phyloP scores from a whole-genome alignment of 2,888 invertebrate genomes.

The Drosophila falleni region DNA sequence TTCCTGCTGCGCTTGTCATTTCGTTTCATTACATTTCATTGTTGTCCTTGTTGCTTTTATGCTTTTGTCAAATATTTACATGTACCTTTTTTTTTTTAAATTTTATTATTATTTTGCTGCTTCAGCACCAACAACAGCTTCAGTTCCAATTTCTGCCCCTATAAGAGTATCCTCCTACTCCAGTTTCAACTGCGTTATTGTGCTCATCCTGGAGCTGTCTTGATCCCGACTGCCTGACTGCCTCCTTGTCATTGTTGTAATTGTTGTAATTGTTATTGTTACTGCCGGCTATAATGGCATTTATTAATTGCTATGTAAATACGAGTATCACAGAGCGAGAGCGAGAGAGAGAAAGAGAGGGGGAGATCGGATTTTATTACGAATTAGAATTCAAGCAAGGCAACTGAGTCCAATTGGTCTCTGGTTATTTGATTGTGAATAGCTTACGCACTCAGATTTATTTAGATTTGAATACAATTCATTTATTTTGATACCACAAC shows the following conservation, averaged over 20 bases:
- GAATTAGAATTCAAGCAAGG: conserved; percentile 47
- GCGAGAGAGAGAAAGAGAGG: background rate
- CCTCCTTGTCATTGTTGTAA: conserved; percentile 25
- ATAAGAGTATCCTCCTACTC: too few relatives aligned
- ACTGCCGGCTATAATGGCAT: conserved; percentile 55
- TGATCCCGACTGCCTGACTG: conserved; percentile 19
- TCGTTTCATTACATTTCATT: conserved; percentile 74
- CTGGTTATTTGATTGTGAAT: conserved; percentile 18
- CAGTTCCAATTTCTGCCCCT: background rate
- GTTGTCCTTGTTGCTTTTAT: conserved; percentile 69
- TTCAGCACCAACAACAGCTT: conserved; percentile 9
- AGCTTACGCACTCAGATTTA: background rate
- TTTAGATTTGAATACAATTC: conserved; percentile 21
- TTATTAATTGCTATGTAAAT: conserved; percentile 76
- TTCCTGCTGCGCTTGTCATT: conserved; percentile 67
- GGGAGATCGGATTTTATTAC: conserved; percentile 41
- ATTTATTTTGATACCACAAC: conserved; percentile 15
- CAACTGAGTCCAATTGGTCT: conserved; percentile 37
- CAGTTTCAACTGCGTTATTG: conserved; percentile 41
- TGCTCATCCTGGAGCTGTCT: conserved; percentile 22
- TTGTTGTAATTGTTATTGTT: conserved; percentile 41
- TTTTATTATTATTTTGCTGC: conserved; percentile 20
- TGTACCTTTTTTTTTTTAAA: conserved; percentile 35
- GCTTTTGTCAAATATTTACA: conserved; percentile 73
- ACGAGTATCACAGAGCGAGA: conserved; percentile 33